These are phyloP conservation scores for Junonia oenone DNA, from an alignment of 2,888 invertebrate genomes.

Conservation along the genomic window DNA sequence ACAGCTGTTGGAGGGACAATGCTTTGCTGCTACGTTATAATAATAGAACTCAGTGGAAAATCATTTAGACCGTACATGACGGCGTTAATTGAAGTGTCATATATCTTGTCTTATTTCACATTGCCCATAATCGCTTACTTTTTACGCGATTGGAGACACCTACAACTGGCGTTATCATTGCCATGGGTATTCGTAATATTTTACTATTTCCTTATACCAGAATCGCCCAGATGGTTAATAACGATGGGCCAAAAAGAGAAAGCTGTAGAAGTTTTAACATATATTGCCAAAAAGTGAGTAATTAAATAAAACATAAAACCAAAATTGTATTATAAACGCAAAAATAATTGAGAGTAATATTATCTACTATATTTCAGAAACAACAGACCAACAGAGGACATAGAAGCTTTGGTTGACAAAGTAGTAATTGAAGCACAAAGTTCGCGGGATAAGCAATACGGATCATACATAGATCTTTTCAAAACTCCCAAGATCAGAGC, in stretches of 20 bases:
- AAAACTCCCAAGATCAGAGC: constrained; percentile 83
- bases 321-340: background rate
- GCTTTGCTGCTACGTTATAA: constrained; percentile 82
- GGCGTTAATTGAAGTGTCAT: constrained; percentile 77
- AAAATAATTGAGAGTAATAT: background rate
- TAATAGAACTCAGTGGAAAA: constrained; percentile 81
- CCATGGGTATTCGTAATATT: constrained; percentile 75
- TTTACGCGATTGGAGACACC: constrained; percentile 79
- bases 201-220: constrained; percentile 85
- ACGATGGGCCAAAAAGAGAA: constrained; percentile 82
- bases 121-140: constrained; percentile 80
- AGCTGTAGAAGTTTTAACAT: constrained; percentile 81
- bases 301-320: background rate
- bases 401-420: constrained; percentile 54
- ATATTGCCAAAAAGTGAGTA: constrained; percentile 77
- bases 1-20: constrained; percentile 82
- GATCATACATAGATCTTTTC: constrained; percentile 81
- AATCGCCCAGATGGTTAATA: constrained; percentile 89
- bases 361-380: constrained; percentile 51
- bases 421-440: constrained; percentile 43
- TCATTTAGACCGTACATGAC: constrained; percentile 75
- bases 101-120: constrained; percentile 74
- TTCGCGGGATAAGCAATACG: constrained; percentile 40
- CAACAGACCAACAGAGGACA: constrained; percentile 50
- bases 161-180: constrained; percentile 77